Evolutionary conservation across 2,888 invertebrate genomes (phyloP), one percentile per base, ranked within the genome.

Genomic region (Hirtodrosophila alboralis): DNA sequence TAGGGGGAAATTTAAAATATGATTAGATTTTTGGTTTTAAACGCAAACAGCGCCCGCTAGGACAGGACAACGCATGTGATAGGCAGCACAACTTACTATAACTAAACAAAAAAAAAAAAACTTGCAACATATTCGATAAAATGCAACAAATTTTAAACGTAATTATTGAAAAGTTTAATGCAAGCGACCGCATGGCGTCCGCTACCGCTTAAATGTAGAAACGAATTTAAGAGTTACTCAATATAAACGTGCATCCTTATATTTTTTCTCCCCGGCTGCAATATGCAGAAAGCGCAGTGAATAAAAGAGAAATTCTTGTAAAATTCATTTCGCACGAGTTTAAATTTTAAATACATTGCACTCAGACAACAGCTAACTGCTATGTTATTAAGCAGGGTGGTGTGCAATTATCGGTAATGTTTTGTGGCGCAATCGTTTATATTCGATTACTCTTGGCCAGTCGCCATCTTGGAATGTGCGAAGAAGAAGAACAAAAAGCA

Each of bases 401-500:
- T 40, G 40, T 33, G 28, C 10, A 30, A 26, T 12, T 72, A 72
- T 69, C 73, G 68, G n/a, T n/a, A 48, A 48, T 23, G 33, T 40
- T 6, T 67, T 36, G 36, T 56, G 67, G 34, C 30, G 44, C 49
- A 66, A 66, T 69, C 67, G 44, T 34, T 60, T 49, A 52, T 58
- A 68, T 61, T 69, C 69, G 69, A 71, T 74, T 53, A 38, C 38
- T 45, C 21, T 59, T 68, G 48, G 69, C 30, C 34, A 54, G 71
- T 51, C 71, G 71, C 71, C 71, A 72, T 72, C 75, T 72, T 69
- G 69, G 52, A 69, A 68, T 68, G 67, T 68, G 71, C 52, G 41
- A 60, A 69, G 68, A 69, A 73, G 72, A 73, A 73, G 73, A 83
- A 84, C 77, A 84, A 84, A 78, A 84, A 78, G 84, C 83, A 83